Evolutionary conservation across 2,113 vertebrate species (phyloP).

Genomic region (Gallinago jamesoni): DNA sequence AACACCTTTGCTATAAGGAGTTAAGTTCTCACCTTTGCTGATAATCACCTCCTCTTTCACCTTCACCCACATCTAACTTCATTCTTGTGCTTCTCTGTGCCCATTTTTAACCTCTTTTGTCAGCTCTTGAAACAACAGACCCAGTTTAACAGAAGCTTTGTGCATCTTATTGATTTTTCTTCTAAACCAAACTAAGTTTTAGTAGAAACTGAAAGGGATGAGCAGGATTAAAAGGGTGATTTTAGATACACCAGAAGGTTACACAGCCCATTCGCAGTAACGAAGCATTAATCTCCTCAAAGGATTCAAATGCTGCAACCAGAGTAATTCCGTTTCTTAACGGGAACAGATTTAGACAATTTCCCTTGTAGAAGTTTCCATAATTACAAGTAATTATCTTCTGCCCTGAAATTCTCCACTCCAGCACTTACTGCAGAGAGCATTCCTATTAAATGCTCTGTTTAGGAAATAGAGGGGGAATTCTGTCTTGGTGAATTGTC

Average conservation of each 20-base stretch:
- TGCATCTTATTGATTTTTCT: background rate
- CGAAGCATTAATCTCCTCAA: conserved; percentile 66
- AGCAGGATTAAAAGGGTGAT: conserved; percentile 54
- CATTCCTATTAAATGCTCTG: conserved; percentile 48
- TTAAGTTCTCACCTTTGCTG: background rate
- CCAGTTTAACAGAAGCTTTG: conserved; percentile 13
- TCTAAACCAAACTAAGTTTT: conserved; percentile 33
- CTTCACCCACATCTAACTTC: background rate
- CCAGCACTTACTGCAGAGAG: conserved; percentile 59
- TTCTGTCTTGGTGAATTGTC: conserved; percentile 35
- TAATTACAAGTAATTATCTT: conserved; percentile 75
- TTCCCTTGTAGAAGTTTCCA: conserved; percentile 71
- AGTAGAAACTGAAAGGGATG: conserved; percentile 46
- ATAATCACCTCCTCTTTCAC: background rate
- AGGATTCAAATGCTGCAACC: conserved; percentile 64
- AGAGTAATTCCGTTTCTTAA: conserved; percentile 67
- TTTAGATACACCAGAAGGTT: conserved; percentile 60
- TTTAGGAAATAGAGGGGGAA: conserved; percentile 60
- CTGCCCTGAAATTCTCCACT: conserved; percentile 66
- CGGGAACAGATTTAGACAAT: conserved; percentile 71
- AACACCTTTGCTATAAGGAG: background rate
- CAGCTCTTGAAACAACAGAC: background rate
- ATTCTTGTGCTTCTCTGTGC: background rate
- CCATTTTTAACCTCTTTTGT: background rate
- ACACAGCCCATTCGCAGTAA: conserved; percentile 60